Conservation (phyloP, 1,140 invertebrate species). For the Nylanderia fulva region DNA sequence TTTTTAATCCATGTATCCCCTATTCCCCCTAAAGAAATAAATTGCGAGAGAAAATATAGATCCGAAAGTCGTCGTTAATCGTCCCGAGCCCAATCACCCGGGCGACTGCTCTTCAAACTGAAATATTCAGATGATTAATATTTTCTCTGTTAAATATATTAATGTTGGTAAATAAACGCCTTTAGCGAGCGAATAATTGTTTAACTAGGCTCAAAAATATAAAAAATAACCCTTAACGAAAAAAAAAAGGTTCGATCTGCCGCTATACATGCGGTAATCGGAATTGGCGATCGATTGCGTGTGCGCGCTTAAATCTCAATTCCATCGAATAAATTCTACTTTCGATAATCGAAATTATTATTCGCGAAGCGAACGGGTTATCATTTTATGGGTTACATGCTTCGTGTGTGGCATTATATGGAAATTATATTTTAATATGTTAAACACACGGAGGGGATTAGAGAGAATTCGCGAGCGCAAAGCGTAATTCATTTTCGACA, state of each 20-base stretch:
- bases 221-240: neutral
- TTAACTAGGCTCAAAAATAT: constrained; percentile 15
- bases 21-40: too few relatives aligned
- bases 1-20: too few relatives aligned
- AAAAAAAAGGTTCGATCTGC: neutral
- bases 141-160: too few relatives aligned
- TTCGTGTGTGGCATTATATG: neutral
- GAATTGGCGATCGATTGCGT: neutral
- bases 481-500: constrained; percentile 51
- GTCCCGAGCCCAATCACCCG: too few relatives aligned
- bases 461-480: constrained; percentile 11
- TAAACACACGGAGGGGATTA: constrained; percentile 3
- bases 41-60: too few relatives aligned
- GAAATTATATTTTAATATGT: constrained; percentile 61
- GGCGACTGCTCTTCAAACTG: too few relatives aligned
- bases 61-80: too few relatives aligned
- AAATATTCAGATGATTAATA: too few relatives aligned
- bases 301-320: constrained; percentile 20
- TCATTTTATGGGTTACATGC: constrained; percentile 50
- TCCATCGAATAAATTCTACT: constrained; percentile 36
- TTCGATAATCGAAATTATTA: constrained; percentile 62
- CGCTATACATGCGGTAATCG: constrained; percentile 35
- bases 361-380: constrained; percentile 37
- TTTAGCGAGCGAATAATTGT: too few relatives aligned
- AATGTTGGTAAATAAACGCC: too few relatives aligned